A percentile compares a stretch with the other conserved stretches of the same genome.
These are phyloP conservation scores for Ptilodon capucinus DNA, from an alignment of 2,888 invertebrate species.

Conservation along the genomic window DNA sequence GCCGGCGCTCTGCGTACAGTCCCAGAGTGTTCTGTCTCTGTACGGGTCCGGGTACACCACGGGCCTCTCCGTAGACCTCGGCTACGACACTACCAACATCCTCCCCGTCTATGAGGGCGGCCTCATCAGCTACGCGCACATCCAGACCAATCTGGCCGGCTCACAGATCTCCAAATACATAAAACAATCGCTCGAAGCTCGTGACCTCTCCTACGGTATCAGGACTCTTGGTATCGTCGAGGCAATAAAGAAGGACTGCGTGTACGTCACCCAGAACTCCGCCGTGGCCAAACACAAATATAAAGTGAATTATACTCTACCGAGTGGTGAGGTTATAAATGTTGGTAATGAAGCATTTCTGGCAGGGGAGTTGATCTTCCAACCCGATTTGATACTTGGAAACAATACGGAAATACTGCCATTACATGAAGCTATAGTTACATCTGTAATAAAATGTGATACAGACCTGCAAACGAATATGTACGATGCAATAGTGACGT, in stretches of 20 bases:
- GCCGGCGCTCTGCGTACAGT: conserved; percentile 60
- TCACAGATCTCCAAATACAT: conserved; percentile 43
- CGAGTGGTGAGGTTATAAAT: conserved; percentile 50
- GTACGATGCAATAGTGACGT: conserved; percentile 47
- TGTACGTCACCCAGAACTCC: conserved; percentile 46
- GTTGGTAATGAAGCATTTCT: conserved; percentile 53
- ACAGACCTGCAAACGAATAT: conserved; percentile 45
- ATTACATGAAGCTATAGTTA: conserved; percentile 46
- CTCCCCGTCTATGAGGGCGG: conserved; percentile 66
- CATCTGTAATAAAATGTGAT: conserved; percentile 53
- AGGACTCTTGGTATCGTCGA: conserved; percentile 36
- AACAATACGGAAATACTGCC: conserved; percentile 32
- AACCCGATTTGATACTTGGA: conserved; percentile 46
- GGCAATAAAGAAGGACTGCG: conserved; percentile 35
- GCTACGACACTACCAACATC: conserved; percentile 53
- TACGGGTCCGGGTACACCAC: conserved; percentile 65
- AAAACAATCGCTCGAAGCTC: conserved; percentile 33
- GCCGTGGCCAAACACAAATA: conserved; percentile 30
- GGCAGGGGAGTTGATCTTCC: conserved; percentile 56
- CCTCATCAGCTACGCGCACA: conserved; percentile 52
- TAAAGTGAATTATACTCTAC: conserved; percentile 37
- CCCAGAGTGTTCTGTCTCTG: conserved; percentile 55
- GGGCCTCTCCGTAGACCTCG: conserved; percentile 65
- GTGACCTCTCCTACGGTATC: conserved; percentile 33
- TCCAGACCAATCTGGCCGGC: conserved; percentile 51